Conservation (phyloP, 1,140 invertebrate genomes). For the Aphelinus certus region DNA sequence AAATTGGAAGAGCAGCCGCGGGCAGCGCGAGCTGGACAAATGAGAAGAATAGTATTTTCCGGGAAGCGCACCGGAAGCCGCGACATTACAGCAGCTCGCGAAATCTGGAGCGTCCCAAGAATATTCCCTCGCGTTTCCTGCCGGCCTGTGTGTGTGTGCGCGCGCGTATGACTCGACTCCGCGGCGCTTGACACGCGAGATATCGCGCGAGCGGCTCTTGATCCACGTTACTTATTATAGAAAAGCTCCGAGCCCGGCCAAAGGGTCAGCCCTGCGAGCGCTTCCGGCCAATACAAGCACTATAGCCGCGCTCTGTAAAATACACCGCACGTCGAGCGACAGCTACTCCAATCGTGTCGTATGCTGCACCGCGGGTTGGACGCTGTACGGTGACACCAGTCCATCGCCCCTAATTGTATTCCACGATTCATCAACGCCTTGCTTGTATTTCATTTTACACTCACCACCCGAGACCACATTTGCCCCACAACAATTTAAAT, state of each 20-base stretch:
- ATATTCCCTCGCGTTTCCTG: slow-evolving; percentile 31
- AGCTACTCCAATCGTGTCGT: too few species aligned
- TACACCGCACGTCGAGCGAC: too few species aligned
- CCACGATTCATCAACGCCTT: too few species aligned
- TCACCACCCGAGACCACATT: too few species aligned
- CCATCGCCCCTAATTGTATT: too few species aligned
- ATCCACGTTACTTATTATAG: slow-evolving; percentile 25
- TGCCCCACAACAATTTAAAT: too few species aligned
- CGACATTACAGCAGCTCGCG: slow-evolving; percentile 13
- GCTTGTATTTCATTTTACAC: too few species aligned
- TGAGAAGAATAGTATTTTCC: background rate
- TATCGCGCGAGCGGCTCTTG: background rate
- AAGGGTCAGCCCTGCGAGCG: background rate
- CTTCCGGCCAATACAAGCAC: background rate
- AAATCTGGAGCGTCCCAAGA: slow-evolving; percentile 31
- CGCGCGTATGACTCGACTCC: background rate
- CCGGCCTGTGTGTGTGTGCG: background rate
- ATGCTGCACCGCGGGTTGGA: too few species aligned
- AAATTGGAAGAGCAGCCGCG: too few species aligned
- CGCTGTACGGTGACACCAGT: too few species aligned
- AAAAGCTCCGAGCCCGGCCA: slow-evolving; percentile 1
- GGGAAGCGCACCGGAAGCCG: slow-evolving; percentile 32
- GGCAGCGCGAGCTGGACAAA: too few species aligned
- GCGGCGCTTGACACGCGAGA: background rate
- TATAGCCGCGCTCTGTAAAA: too few species aligned